These are phyloP conservation scores for Biston stratarius DNA, from an alignment of 2,888 invertebrate genomes.

Conservation along the genomic window DNA sequence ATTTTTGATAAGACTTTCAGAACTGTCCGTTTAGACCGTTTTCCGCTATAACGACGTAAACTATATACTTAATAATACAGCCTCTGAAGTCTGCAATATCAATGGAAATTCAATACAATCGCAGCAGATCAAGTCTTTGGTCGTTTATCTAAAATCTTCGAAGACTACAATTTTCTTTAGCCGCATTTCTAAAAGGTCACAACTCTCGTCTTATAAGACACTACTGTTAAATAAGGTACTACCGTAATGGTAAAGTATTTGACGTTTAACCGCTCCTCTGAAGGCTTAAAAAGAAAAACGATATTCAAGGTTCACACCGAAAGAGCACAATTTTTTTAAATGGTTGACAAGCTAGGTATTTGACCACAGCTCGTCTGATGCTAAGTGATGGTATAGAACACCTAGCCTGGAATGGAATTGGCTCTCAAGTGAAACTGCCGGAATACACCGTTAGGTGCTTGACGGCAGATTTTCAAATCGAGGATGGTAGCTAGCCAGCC, in stretches of 20 bases:
- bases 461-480: too few species aligned
- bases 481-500: too few species aligned
- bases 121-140: slow-evolving; percentile 27
- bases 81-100: slow-evolving; percentile 4
- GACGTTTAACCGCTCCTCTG: too few species aligned
- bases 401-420: too few species aligned
- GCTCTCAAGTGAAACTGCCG: too few species aligned
- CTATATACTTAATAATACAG: slow-evolving; percentile 5
- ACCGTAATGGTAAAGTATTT: neutral
- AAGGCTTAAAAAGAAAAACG: too few species aligned
- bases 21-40: neutral
- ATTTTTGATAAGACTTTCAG: neutral
- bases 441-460: too few species aligned
- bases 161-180: neutral
- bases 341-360: too few species aligned
- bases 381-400: too few species aligned
- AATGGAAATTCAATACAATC: slow-evolving; percentile 1
- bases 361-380: too few species aligned
- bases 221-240: slow-evolving; percentile 4
- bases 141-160: slow-evolving; percentile 17
- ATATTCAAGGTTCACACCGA: too few species aligned
- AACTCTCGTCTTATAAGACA: slow-evolving; percentile 5
- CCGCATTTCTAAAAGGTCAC: slow-evolving; percentile 3
- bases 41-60: neutral
- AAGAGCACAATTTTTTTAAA: too few species aligned